Base-by-base conservation (phyloP, 92 coral and sea anemone genomes). In the Heliopora coerulea region DNA sequence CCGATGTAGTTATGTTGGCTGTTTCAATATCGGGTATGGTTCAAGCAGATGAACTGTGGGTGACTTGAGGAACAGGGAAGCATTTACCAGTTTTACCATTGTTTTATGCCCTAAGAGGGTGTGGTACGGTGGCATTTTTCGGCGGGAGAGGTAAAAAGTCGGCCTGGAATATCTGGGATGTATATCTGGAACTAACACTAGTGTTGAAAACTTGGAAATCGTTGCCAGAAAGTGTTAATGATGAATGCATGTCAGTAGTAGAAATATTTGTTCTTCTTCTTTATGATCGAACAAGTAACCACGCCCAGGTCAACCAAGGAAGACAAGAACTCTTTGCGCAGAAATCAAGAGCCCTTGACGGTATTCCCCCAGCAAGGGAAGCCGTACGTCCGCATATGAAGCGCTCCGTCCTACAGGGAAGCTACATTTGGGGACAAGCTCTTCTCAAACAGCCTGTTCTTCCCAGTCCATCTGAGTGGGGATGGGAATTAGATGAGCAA, bases 391-490 rank as follows among this genome's bases (percentile, higher is more conserved):
- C 72, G 57, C 79, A 74, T 54, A 10, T 62, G 20, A 74, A 56
- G 61, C 72, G 87, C 60, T 82, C 87, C 12, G 68, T 67, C 30
- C 83, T 31, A 66, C 91, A 86, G 60, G 87, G 80, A 4, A 87
- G 83, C 3, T 85, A 86, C 26, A 80, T 84, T 33, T 84, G 82
- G 86, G 88, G 83, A 14, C 58, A 73, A 13, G 42, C 82, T 27
- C 83, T 87, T 11, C 75, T 52, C 25, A 62, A 57, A 10, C 75
- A 62, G 1, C 86, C 80, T 15, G 84, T 80, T 13, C 86, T 83
- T 20, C 88, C 84, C 50, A 72, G 81, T 37, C 78, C 87, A 59
- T 65, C 68, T 62, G 88, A 80, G 21, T 83, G 85, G 83, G 88
- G 88, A 31, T 83, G 88, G 86, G 44, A 80, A 8, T 74, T 28